phyloP scores from a whole-genome alignment of 2,888 invertebrate genomes.

The Slavum lentiscoides region DNA sequence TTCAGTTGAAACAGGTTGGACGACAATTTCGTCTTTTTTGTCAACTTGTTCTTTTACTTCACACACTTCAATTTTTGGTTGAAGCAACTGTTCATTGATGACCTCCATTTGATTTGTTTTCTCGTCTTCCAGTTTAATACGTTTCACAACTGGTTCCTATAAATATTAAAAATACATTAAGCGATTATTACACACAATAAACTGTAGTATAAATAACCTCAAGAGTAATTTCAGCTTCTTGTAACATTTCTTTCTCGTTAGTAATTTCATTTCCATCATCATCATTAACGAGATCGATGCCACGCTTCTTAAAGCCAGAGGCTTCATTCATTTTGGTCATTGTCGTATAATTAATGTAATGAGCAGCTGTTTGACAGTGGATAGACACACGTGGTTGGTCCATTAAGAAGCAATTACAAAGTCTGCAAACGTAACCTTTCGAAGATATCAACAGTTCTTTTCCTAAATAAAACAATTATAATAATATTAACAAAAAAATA shows the following conservation, averaged over 20 bases:
- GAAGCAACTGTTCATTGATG: conserved; percentile 57
- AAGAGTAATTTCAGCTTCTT: background rate
- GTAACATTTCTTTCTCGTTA: background rate
- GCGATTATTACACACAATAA: background rate
- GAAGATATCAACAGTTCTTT: conserved; percentile 60
- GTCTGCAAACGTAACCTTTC: conserved; percentile 62
- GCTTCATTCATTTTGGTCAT: conserved; percentile 55
- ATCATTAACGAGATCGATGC: conserved; percentile 16
- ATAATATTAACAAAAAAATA: background rate
- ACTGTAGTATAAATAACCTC: background rate
- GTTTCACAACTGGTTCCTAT: conserved; percentile 55
- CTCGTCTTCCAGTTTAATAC: conserved; percentile 58
- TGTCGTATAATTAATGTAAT: conserved; percentile 56
- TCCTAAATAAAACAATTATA: conserved; percentile 9
- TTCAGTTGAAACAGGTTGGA: background rate
- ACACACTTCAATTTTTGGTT: conserved; percentile 58
- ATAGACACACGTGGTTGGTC: conserved; percentile 56
- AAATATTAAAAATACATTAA: background rate
- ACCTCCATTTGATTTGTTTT: conserved; percentile 56
- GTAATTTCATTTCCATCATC: conserved; percentile 55
- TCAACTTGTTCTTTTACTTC: conserved; percentile 54
- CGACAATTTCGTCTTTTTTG: background rate
- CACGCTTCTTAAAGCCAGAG: background rate
- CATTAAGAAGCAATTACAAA: conserved; percentile 61
- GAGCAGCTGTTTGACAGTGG: conserved; percentile 57